Evolutionary conservation across 1,140 invertebrate genomes (phyloP), one percentile per base, ranked within the genome.

Genomic region (Scaptodrosophila lebanonensis): DNA sequence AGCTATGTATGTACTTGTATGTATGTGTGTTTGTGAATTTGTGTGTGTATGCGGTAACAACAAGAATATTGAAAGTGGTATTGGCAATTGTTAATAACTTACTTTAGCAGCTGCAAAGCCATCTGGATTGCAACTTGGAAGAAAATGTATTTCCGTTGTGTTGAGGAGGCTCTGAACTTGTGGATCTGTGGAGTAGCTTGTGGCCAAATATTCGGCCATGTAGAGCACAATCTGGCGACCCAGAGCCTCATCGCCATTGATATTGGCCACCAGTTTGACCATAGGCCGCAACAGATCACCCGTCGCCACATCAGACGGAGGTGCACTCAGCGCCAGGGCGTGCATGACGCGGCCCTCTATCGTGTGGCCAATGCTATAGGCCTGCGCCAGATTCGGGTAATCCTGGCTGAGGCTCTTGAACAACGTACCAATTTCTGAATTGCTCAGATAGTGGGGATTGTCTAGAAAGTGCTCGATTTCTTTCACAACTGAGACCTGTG

Each of bases 201-300:
- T 66, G 11, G 97, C 88, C 17, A 99, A 87, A 88, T 97, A 95
- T 51, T 95, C 90, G 0, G 93, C 92, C 68, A 99, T 88, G 71
- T 92, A 94, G 7, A 99, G 88, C 27, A 98, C 87, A 20, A 99
- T 84, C 83, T 99, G 92, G 33, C 97, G 89, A 0, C 98, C 97
- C 7, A 98, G 89, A 1, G 94, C 90, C 88, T 99, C 98, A 87
- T 99, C 97, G 2, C 98, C 98, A 83, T 99, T 97, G 93, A 99
- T 98, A 85, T 99, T 99, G 0, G 93, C 97, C 16, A 99, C 94
- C 88, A 95, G 95, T 87, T 99, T 99, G 48, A 99, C 93, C 91
- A 97, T 95, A 0, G 97, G 97, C 27, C 83, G 71, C 6, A 85
- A 36, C 9, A 85, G 38, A 56, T 85, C 66, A 3, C 75, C 75